Percentiles rank a stretch among this genome's conserved stretches.
Evolutionary conservation across 2,113 vertebrate species (phyloP).

Genomic region (Seriola dumerili): DNA sequence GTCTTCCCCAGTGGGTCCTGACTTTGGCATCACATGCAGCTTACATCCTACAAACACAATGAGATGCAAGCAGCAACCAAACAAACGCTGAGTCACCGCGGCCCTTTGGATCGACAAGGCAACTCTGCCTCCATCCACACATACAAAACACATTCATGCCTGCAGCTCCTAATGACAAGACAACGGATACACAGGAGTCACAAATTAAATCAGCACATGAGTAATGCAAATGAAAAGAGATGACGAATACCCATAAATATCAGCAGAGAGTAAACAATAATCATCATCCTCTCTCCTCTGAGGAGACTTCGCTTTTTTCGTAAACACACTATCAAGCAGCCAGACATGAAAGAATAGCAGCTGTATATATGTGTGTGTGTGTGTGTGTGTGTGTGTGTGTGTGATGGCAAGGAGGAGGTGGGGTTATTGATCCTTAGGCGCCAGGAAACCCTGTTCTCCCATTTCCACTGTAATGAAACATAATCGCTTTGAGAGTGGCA

Average conservation of each 20-base stretch:
- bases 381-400: not conserved
- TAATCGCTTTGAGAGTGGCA: conserved; percentile 63
- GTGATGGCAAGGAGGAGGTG: conserved; percentile 1
- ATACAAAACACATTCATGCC: conserved; percentile 15
- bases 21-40: not conserved
- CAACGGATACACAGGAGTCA: conserved; percentile 11
- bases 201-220: conserved; percentile 37
- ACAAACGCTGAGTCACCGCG: conserved; percentile 33
- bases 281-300: not conserved
- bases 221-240: conserved; percentile 29
- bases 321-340: conserved; percentile 1
- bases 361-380: not conserved
- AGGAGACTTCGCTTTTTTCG: not conserved
- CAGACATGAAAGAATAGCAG: conserved; percentile 6
- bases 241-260: not conserved
- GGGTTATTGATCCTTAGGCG: conserved; percentile 59
- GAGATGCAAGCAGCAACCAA: conserved; percentile 8
- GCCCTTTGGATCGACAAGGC: conserved; percentile 5
- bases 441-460: conserved; percentile 65
- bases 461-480: conserved; percentile 70
- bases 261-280: conserved; percentile 6
- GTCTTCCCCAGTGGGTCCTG: not conserved
- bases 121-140: conserved; percentile 23
- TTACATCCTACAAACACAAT: conserved; percentile 23
- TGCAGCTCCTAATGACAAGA: conserved; percentile 11